A percentile compares a stretch with the other conserved stretches of the same genome.
phyloP scores from a whole-genome alignment of 2,113 vertebrate species.

The Datnioides undecimradiatus region DNA sequence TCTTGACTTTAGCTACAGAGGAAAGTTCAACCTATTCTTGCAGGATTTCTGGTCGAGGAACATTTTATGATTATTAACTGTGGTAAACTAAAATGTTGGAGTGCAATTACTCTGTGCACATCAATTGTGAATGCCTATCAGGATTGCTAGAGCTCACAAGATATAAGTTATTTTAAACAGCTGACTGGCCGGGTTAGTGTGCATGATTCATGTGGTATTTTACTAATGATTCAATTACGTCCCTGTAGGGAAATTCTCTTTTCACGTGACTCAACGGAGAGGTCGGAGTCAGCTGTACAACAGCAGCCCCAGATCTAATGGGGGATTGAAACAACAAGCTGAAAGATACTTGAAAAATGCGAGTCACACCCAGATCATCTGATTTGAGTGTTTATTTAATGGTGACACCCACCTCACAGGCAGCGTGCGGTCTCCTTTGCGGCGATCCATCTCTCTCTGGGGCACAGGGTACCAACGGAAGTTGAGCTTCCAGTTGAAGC shows the following conservation, averaged over 20 bases:
- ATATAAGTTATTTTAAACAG: slow-evolving; percentile 8
- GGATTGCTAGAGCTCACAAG: background rate
- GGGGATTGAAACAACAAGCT: background rate
- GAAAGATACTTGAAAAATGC: background rate
- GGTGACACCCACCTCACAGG: slow-evolving; percentile 88
- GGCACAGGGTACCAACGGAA: slow-evolving; percentile 99
- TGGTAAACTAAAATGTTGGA: slow-evolving; percentile 25
- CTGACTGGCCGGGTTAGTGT: background rate
- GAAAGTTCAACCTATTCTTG: slow-evolving; percentile 21
- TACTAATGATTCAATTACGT: slow-evolving; percentile 1
- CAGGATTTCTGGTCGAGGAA: slow-evolving; percentile 7
- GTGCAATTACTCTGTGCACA: background rate
- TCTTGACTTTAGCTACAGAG: slow-evolving; percentile 1
- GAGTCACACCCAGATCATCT: background rate
- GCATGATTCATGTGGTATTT: background rate
- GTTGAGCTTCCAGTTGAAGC: slow-evolving; percentile 99
- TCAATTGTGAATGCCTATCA: slow-evolving; percentile 22
- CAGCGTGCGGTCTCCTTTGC: slow-evolving; percentile 97
- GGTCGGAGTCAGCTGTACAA: slow-evolving; percentile 2
- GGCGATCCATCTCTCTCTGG: slow-evolving; percentile 98
- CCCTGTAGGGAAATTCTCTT: slow-evolving; percentile 16
- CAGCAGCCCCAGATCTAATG: background rate
- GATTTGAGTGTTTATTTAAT: background rate
- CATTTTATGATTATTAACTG: slow-evolving; percentile 22
- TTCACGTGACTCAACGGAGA: slow-evolving; percentile 6